Conservation (phyloP, 2,888 invertebrate species). For the Pollenia angustigena region DNA sequence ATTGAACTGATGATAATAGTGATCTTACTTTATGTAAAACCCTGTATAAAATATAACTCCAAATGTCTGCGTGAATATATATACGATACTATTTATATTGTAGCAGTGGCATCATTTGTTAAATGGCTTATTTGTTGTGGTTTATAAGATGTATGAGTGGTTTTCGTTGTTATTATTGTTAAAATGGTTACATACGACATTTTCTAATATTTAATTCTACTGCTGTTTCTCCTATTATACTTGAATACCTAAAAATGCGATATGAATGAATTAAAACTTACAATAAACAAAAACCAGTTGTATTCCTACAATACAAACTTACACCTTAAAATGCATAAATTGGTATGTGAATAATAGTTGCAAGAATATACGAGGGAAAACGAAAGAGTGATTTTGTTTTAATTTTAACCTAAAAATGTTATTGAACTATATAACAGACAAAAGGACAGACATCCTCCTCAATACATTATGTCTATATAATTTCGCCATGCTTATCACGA, state of each 20-base stretch:
- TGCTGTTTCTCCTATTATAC: constrained; percentile 19
- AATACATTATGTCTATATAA: too few species aligned
- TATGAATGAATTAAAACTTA: constrained; percentile 45
- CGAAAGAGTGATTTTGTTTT: background rate
- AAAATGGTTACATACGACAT: constrained; percentile 21
- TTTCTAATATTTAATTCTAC: background rate
- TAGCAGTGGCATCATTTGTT: constrained; percentile 56
- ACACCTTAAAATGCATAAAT: background rate
- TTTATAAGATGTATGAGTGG: constrained; percentile 64
- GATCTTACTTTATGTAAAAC: background rate
- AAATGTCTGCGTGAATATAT: background rate
- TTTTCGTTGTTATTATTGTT: constrained; percentile 43
- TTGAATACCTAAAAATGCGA: constrained; percentile 36
- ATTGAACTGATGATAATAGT: too few species aligned
- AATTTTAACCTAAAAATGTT: background rate
- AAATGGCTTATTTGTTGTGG: constrained; percentile 70
- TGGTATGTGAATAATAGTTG: background rate
- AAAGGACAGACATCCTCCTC: background rate
- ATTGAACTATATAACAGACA: background rate
- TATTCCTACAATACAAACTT: background rate
- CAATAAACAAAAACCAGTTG: constrained; percentile 36
- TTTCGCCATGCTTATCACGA: too few species aligned
- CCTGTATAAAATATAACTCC: background rate
- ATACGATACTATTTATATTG: background rate
- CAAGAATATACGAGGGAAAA: constrained; percentile 4